Conservation (phyloP, 2,113 vertebrate genomes). For the Xenopus laevis region DNA sequence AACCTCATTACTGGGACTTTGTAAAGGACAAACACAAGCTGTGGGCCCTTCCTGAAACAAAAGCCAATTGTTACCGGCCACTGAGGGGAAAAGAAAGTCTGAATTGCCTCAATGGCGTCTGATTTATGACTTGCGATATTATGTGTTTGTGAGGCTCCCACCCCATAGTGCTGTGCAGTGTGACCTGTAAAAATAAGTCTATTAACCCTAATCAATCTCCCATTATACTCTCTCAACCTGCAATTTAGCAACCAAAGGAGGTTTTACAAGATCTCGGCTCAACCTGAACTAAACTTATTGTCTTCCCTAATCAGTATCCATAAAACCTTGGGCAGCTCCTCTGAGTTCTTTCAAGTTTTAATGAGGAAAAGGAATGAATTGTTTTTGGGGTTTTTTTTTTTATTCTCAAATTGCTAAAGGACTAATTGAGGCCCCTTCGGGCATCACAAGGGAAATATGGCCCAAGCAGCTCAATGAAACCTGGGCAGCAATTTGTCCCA, state of each 20-base stretch:
- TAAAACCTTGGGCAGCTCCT: conserved; percentile 53
- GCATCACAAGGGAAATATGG: conserved; percentile 46
- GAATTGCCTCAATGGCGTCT: conserved; percentile 54
- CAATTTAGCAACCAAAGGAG: conserved; percentile 61
- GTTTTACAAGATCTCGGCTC: conserved; percentile 48
- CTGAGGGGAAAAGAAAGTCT: conserved; percentile 47
- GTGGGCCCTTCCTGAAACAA: conserved; percentile 55
- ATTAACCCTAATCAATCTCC: conserved; percentile 82
- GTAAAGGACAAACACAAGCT: conserved; percentile 2
- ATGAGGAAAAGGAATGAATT: conserved; percentile 65
- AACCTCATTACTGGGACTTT: conserved; percentile 10
- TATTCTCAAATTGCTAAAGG: conserved; percentile 51
- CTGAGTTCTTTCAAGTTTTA: conserved; percentile 64
- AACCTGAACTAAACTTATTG: conserved; percentile 62
- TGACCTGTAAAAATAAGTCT: conserved; percentile 76
- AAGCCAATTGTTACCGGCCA: conserved; percentile 60
- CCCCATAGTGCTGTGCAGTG: conserved; percentile 59
- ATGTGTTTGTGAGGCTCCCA: conserved; percentile 54
- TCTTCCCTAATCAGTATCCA: conserved; percentile 54
- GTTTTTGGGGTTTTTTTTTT: conserved; percentile 66
- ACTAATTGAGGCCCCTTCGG: conserved; percentile 59
- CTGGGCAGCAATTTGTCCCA: conserved; percentile 49
- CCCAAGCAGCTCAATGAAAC: conserved; percentile 54
- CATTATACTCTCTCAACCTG: conserved; percentile 66
- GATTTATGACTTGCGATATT: conserved; percentile 75